Evolutionary conservation across 2,888 invertebrate species (phyloP).

Genomic region (Erpobdella octoculata): DNA sequence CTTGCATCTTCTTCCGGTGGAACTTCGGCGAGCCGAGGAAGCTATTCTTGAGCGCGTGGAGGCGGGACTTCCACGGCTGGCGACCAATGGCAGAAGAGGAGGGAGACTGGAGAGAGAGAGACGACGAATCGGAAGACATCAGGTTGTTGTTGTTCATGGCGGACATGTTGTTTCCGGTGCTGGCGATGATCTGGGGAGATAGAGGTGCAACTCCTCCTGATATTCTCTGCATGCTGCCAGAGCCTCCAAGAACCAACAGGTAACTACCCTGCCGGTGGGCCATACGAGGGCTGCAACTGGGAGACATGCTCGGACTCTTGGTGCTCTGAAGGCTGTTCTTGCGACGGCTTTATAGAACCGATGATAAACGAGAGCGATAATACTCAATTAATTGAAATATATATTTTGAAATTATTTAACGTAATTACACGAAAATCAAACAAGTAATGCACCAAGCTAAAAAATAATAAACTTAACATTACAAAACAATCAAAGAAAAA

Average conservation of each 20-base stretch:
- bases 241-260: conserved; percentile 4
- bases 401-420: neutral
- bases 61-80: conserved; percentile 73
- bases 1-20: conserved; percentile 84
- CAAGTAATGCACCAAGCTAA: neutral
- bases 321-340: conserved; percentile 36
- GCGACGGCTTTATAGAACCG: conserved; percentile 26
- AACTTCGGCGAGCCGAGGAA: conserved; percentile 92
- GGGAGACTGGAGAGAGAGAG: conserved; percentile 47
- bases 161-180: neutral
- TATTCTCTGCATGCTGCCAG: neutral
- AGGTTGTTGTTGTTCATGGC: conserved; percentile 6
- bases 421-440: neutral
- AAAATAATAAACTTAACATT: neutral
- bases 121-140: conserved; percentile 35
- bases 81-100: conserved; percentile 32
- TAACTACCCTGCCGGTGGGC: conserved; percentile 22
- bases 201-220: neutral
- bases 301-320: conserved; percentile 23
- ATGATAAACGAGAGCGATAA: neutral
- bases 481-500: neutral
- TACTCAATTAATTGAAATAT: neutral
- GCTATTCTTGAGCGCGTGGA: conserved; percentile 88
- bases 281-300: conserved; percentile 30
- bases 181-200: neutral